Evolutionary conservation across 2,113 vertebrate species (phyloP).

Genomic region (Furnarius figulus): DNA sequence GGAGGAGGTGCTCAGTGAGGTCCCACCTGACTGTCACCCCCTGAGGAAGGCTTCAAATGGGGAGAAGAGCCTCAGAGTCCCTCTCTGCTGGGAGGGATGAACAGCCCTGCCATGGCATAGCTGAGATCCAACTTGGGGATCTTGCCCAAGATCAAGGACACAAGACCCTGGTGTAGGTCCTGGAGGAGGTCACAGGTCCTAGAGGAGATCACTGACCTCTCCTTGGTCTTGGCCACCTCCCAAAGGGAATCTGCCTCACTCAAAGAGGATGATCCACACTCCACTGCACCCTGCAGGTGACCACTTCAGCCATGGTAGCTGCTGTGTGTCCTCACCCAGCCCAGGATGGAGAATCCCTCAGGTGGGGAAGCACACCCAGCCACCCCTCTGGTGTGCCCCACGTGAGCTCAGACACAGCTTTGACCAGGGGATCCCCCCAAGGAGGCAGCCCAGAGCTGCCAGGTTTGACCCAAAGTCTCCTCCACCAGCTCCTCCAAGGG

Average conservation of each 20-base stretch:
- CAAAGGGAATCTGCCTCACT: background rate
- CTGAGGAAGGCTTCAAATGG: fast-evolving
- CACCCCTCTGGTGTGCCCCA: background rate
- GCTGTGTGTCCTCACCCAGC: background rate
- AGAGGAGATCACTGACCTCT: background rate
- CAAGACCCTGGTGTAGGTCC: background rate
- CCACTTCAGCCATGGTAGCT: background rate
- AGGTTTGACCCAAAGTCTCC: background rate
- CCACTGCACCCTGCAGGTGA: background rate
- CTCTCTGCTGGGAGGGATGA: background rate
- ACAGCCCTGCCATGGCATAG: background rate
- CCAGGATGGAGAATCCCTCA: background rate
- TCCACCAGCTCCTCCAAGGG: background rate
- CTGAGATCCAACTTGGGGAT: background rate
- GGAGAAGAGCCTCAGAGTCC: background rate
- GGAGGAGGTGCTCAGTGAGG: background rate
- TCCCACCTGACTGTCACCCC: background rate
- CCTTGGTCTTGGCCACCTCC: background rate
- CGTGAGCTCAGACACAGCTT: background rate
- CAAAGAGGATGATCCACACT: background rate
- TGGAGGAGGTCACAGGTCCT: background rate
- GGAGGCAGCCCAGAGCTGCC: background rate
- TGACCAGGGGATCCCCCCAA: background rate
- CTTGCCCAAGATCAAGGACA: background rate
- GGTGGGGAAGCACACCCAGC: background rate